These are phyloP conservation scores for Odocoileus virginianus DNA, from an alignment of 2,113 vertebrate genomes.

Conservation along the genomic window DNA sequence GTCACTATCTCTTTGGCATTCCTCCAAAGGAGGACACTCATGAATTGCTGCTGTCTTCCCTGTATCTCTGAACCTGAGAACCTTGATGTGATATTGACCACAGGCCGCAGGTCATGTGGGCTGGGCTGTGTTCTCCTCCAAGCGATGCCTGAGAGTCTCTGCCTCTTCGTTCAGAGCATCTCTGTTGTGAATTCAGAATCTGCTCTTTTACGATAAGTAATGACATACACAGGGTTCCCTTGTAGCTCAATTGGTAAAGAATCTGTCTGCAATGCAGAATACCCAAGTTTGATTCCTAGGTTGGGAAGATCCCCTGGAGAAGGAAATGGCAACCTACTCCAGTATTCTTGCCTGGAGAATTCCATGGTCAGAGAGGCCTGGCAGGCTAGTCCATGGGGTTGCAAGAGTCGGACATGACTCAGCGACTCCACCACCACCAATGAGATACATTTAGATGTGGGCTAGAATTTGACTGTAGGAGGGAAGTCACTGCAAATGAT, in stretches of 20 bases:
- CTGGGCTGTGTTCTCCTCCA: not conserved
- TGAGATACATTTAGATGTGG: not conserved
- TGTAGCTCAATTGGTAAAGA: not conserved
- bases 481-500: not conserved
- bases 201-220: not conserved
- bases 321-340: not conserved
- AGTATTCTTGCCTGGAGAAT: not conserved
- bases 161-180: not conserved
- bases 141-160: not conserved
- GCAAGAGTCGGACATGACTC: not conserved
- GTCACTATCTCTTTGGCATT: not conserved
- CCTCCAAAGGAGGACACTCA: not conserved
- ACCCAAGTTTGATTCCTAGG: not conserved
- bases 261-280: not conserved
- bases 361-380: not conserved
- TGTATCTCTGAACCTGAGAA: slow-evolving; percentile 10
- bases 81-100: not conserved
- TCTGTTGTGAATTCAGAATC: not conserved
- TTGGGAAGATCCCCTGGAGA: not conserved
- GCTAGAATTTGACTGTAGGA: slow-evolving; percentile 11
- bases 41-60: not conserved
- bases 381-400: not conserved
- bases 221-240: not conserved
- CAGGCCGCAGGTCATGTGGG: not conserved
- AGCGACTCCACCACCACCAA: not conserved